These are phyloP conservation scores for Psammodynastes pulverulentus DNA, from an alignment of 2,113 vertebrate species.

Conservation along the genomic window DNA sequence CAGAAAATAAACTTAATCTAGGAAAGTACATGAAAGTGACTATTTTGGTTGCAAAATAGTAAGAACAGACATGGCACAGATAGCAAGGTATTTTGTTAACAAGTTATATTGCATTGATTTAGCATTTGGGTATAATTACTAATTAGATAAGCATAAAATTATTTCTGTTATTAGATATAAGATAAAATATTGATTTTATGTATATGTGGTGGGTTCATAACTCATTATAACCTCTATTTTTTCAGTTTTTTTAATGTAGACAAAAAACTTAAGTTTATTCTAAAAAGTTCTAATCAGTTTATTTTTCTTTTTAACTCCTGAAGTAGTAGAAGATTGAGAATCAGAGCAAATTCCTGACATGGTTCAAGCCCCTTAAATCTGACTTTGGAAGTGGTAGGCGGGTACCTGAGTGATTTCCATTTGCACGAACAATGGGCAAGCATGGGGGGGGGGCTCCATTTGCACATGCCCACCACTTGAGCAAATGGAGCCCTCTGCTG, in stretches of 20 bases:
- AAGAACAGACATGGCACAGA: not conserved
- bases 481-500: too few species aligned
- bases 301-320: not conserved
- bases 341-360: not conserved
- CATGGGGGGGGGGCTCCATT: too few species aligned
- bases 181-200: not conserved
- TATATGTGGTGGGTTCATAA: not conserved
- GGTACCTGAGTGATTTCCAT: too few species aligned
- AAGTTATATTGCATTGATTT: not conserved
- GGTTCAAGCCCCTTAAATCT: not conserved
- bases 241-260: not conserved
- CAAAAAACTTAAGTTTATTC: not conserved
- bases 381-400: not conserved
- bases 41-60: not conserved
- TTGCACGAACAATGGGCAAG: too few species aligned
- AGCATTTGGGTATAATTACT: not conserved
- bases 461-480: too few species aligned
- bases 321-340: not conserved
- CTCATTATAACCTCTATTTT: not conserved
- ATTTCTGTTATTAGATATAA: not conserved
- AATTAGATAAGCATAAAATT: not conserved
- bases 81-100: not conserved
- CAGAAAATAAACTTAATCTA: not conserved
- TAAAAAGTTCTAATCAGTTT: not conserved
- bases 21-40: not conserved